Evolutionary conservation across 1,140 invertebrate species (phyloP).

Genomic region (Conopomorpha cramerella): DNA sequence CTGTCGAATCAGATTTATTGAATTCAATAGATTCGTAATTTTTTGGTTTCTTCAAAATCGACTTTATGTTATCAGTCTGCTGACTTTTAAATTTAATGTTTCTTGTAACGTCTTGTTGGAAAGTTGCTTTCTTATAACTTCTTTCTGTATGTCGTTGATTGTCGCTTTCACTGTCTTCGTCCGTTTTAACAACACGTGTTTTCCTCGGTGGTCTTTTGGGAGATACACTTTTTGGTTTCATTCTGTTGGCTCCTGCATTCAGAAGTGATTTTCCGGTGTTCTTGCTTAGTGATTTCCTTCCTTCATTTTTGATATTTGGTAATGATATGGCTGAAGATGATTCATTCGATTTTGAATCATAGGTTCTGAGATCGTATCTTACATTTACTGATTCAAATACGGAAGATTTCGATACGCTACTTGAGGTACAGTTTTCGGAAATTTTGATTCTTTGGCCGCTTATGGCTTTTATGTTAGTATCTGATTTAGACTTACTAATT

Average conservation of each 20-base stretch:
- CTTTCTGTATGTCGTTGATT: slow-evolving; percentile 37
- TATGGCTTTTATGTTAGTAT: slow-evolving; percentile 62
- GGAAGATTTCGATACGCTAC: slow-evolving; percentile 29
- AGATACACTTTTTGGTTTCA: slow-evolving; percentile 47
- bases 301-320: slow-evolving; percentile 49
- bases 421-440: slow-evolving; percentile 41
- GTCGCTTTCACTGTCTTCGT: slow-evolving; percentile 52
- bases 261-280: slow-evolving; percentile 31
- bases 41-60: slow-evolving; percentile 70
- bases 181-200: slow-evolving; percentile 38
- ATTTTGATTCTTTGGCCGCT: slow-evolving; percentile 63
- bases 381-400: slow-evolving; percentile 46
- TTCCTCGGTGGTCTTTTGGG: slow-evolving; percentile 47
- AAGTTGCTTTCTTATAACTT: slow-evolving; percentile 18
- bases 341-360: slow-evolving; percentile 35
- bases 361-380: slow-evolving; percentile 47
- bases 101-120: slow-evolving; percentile 14
- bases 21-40: slow-evolving; percentile 25
- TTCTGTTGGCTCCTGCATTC: slow-evolving; percentile 27
- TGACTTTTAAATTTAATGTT: slow-evolving; percentile 32
- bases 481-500: slow-evolving; percentile 27
- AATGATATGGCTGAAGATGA: slow-evolving; percentile 30
- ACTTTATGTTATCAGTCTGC: slow-evolving; percentile 61
- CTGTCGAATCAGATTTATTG: slow-evolving; percentile 22
- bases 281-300: slow-evolving; percentile 36